phyloP scores from a whole-genome alignment of 2,797 vertebrate genomes.

The Calcarius lapponicus region DNA sequence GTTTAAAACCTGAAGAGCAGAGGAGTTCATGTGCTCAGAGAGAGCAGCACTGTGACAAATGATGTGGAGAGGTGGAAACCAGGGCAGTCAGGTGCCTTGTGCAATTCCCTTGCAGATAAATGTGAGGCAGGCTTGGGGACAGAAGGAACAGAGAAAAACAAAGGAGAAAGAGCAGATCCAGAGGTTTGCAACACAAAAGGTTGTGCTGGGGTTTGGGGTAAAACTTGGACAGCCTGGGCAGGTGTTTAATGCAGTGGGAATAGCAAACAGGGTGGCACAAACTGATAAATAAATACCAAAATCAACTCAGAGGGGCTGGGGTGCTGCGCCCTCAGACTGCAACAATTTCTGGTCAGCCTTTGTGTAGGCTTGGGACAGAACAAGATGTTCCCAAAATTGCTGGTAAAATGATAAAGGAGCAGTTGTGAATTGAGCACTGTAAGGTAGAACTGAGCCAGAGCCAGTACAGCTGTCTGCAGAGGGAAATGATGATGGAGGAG shows the following conservation, averaged over 20 bases:
- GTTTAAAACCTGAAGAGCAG: background rate
- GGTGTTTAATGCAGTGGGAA: background rate
- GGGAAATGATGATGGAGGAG: background rate
- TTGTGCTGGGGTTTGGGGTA: background rate
- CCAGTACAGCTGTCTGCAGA: background rate
- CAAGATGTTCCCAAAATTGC: background rate
- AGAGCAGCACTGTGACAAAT: background rate
- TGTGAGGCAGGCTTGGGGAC: background rate
- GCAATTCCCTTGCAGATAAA: background rate
- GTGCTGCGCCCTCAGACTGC: background rate
- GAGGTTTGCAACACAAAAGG: background rate
- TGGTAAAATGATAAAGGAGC: background rate
- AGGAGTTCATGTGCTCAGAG: background rate
- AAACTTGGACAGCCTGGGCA: background rate
- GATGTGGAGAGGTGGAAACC: background rate
- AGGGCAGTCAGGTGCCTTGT: background rate
- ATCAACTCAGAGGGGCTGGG: background rate
- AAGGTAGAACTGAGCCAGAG: background rate
- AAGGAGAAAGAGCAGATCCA: background rate
- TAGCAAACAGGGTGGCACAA: background rate
- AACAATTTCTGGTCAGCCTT: background rate
- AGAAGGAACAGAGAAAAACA: background rate
- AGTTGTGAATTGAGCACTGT: background rate
- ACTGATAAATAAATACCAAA: background rate
- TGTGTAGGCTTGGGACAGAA: background rate